These are phyloP conservation scores for Margaritifera margaritifera DNA, from an alignment of 2,888 invertebrate species.

Conservation along the genomic window DNA sequence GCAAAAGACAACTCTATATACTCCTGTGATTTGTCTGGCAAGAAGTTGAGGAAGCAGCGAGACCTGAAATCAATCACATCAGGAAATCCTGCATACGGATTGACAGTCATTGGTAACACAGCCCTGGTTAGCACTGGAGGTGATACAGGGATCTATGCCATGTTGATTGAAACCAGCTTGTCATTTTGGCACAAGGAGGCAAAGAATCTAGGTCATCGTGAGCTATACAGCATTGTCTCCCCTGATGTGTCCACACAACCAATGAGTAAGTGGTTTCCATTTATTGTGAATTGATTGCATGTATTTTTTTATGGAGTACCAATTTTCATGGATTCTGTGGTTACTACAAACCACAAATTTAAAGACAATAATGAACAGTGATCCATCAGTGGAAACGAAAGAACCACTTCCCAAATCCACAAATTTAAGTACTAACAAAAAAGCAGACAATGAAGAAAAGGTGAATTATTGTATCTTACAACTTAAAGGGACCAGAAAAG, in stretches of 20 bases:
- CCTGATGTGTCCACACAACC: slow-evolving; percentile 52
- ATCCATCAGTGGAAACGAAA: too few relatives aligned
- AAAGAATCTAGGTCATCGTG: slow-evolving; percentile 41
- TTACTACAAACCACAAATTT: too few relatives aligned
- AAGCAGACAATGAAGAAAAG: too few relatives aligned
- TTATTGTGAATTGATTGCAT: background rate
- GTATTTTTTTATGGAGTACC: too few relatives aligned
- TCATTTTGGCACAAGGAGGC: slow-evolving; percentile 54
- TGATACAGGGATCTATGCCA: slow-evolving; percentile 43
- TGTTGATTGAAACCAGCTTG: slow-evolving; percentile 44
- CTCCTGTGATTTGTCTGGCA: slow-evolving; percentile 56
- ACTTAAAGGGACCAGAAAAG: too few relatives aligned
- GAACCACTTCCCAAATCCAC: too few relatives aligned
- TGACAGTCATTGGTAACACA: slow-evolving; percentile 58
- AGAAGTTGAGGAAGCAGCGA: slow-evolving; percentile 44
- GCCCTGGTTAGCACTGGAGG: slow-evolving; percentile 62
- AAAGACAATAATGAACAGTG: too few relatives aligned
- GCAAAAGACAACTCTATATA: slow-evolving; percentile 52
- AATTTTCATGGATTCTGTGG: too few relatives aligned
- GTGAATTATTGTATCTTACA: too few relatives aligned
- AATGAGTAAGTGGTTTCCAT: slow-evolving; percentile 36
- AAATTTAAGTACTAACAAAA: too few relatives aligned
- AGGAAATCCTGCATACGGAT: slow-evolving; percentile 56
- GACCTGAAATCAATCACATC: slow-evolving; percentile 37
- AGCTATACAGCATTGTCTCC: slow-evolving; percentile 58